Evolutionary conservation across 2,888 invertebrate species (phyloP).

Genomic region (Drepanosiphum platanoidis): DNA sequence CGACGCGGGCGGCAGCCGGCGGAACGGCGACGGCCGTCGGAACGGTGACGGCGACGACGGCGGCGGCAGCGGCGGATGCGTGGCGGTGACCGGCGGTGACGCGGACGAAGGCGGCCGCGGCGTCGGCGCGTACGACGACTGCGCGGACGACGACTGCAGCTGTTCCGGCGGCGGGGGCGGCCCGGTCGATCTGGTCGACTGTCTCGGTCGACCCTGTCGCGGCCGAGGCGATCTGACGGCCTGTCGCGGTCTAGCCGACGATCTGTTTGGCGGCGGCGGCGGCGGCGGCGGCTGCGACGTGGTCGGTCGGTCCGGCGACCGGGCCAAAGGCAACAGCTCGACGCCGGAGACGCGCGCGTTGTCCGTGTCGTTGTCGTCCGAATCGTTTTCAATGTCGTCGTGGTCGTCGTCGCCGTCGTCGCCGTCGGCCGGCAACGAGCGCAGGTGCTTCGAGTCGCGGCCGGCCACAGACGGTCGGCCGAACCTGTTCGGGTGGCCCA

Average conservation of each 20-base stretch:
- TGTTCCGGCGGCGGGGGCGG: not conserved
- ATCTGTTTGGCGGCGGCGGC: not conserved
- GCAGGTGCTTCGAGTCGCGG: no score
- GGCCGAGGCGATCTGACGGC: not conserved
- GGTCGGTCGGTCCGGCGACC: not conserved
- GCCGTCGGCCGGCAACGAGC: no score
- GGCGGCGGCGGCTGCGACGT: not conserved
- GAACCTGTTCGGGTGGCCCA: not conserved
- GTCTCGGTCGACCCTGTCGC: not conserved
- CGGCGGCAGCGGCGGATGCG: not conserved
- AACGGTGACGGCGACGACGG: not conserved
- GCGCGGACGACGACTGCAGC: slow-evolving; percentile 10
- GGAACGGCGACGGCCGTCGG: not conserved
- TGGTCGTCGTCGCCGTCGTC: not conserved
- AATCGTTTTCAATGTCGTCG: slow-evolving; percentile 13
- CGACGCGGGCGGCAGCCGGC: not conserved
- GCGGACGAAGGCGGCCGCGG: not conserved
- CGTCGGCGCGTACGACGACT: not conserved
- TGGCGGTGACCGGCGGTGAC: not conserved
- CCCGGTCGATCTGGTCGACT: not conserved
- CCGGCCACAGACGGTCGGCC: not conserved
- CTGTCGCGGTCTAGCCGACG: not conserved
- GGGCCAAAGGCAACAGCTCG: no score
- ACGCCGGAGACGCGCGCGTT: not conserved
- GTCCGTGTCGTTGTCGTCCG: slow-evolving; percentile 33